Percentiles rank a stretch among this genome's conserved stretches.
These are phyloP conservation scores for Aphrophora alni DNA, from an alignment of 2,888 invertebrate species.

Conservation along the genomic window DNA sequence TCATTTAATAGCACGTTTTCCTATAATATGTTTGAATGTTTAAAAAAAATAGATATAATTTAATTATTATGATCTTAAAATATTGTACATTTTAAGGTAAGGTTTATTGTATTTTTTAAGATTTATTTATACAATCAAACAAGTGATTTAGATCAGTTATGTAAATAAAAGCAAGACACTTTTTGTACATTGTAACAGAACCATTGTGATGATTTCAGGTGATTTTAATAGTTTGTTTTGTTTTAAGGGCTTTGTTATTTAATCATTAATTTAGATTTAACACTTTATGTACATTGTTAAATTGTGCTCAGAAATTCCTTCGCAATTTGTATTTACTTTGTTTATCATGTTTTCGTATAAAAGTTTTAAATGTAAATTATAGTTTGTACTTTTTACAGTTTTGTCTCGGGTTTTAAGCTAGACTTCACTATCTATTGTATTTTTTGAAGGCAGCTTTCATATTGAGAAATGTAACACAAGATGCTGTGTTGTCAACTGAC, in stretches of 20 bases:
- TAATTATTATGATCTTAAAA: neutral
- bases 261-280: neutral
- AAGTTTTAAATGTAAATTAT: too few species aligned
- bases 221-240: neutral
- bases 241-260: neutral
- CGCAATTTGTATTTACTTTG: neutral
- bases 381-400: too few species aligned
- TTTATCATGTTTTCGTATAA: neutral
- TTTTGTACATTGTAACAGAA: neutral
- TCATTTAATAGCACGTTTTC: neutral
- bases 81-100: neutral
- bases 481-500: too few species aligned
- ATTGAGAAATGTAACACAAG: too few species aligned
- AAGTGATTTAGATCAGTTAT: neutral
- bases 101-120: neutral
- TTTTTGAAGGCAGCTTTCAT: too few species aligned
- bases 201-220: neutral
- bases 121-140: neutral
- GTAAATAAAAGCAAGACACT: slow-evolving; percentile 5
- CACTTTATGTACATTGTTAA: neutral
- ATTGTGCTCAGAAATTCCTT: neutral
- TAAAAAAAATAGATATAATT: neutral
- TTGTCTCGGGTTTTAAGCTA: too few species aligned
- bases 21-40: neutral
- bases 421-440: too few species aligned